Percentiles rank a stretch among this genome's conserved stretches.
These are phyloP conservation scores for Brachionus plicatilis DNA, from an alignment of 1,140 invertebrate genomes.

Conservation along the genomic window DNA sequence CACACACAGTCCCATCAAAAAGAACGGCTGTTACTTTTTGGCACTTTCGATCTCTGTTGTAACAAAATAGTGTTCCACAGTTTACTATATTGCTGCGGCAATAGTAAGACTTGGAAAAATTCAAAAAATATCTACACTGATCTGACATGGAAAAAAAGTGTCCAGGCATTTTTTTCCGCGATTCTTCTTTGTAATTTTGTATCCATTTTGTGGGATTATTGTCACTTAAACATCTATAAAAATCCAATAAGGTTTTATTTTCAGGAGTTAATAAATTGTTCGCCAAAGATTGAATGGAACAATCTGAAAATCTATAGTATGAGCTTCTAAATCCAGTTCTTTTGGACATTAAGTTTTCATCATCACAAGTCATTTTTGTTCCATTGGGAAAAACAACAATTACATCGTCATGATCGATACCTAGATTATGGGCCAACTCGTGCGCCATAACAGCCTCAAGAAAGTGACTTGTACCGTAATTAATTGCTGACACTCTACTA, in stretches of 20 bases:
- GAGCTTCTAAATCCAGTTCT: background rate
- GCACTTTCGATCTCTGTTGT: background rate
- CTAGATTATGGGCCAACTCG: background rate
- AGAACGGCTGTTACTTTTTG: background rate
- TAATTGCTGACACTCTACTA: background rate
- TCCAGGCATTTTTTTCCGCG: background rate
- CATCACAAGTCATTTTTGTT: background rate
- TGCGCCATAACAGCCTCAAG: background rate
- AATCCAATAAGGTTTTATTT: background rate
- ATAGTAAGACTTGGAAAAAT: background rate
- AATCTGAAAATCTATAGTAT: background rate
- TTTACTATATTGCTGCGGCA: background rate
- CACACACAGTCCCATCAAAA: background rate
- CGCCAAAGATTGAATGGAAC: background rate
- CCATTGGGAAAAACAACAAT: background rate
- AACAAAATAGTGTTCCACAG: background rate
- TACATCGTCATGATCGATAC: slow-evolving; percentile 6
- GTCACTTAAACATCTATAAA: background rate
- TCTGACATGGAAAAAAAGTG: background rate
- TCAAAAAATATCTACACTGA: slow-evolving; percentile 22
- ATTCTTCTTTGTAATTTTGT: background rate
- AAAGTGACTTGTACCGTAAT: background rate
- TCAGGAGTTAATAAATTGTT: background rate
- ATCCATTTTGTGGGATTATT: background rate
- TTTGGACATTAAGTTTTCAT: background rate